Conservation (phyloP, 2,113 vertebrate genomes). For the Melanostigma gelatinosum region DNA sequence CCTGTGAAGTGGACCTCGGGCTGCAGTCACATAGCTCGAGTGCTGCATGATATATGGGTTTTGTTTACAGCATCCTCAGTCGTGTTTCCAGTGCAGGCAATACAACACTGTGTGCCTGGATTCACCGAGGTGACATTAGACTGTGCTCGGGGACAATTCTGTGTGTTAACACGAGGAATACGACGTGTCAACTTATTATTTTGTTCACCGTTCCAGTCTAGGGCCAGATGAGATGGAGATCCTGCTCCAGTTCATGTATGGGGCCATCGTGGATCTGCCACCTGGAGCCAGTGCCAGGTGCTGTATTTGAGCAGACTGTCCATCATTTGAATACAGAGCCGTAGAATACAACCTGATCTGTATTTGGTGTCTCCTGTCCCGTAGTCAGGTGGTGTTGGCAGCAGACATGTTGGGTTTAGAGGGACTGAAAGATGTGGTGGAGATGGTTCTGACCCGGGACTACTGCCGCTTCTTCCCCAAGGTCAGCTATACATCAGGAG, state of each 20-base stretch:
- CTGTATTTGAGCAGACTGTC: slow-evolving; percentile 1
- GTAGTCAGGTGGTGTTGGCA: slow-evolving; percentile 88
- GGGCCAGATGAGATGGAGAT: slow-evolving; percentile 89
- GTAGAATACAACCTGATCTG: slow-evolving; percentile 26
- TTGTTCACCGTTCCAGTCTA: slow-evolving; percentile 81
- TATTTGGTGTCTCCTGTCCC: slow-evolving; percentile 33
- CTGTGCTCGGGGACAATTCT: neutral
- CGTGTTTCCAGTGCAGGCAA: neutral
- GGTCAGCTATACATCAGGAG: slow-evolving; percentile 74
- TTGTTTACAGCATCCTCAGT: slow-evolving; percentile 4
- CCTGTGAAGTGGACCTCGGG: slow-evolving; percentile 32
- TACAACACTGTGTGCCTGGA: neutral
- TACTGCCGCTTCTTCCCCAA: slow-evolving; percentile 97
- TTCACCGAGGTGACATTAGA: neutral
- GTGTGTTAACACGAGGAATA: neutral
- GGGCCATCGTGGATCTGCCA: slow-evolving; percentile 91
- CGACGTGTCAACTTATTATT: neutral
- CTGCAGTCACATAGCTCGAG: slow-evolving; percentile 13
- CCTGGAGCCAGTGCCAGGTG: slow-evolving; percentile 89
- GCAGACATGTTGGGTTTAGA: slow-evolving; percentile 96
- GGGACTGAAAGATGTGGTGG: slow-evolving; percentile 91
- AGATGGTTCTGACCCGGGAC: slow-evolving; percentile 92
- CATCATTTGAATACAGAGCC: neutral
- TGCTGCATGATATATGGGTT: slow-evolving; percentile 29
- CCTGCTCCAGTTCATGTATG: slow-evolving; percentile 93